These are phyloP conservation scores for Poeciliopsis prolifica DNA, from an alignment of 2,113 vertebrate genomes.

Conservation along the genomic window DNA sequence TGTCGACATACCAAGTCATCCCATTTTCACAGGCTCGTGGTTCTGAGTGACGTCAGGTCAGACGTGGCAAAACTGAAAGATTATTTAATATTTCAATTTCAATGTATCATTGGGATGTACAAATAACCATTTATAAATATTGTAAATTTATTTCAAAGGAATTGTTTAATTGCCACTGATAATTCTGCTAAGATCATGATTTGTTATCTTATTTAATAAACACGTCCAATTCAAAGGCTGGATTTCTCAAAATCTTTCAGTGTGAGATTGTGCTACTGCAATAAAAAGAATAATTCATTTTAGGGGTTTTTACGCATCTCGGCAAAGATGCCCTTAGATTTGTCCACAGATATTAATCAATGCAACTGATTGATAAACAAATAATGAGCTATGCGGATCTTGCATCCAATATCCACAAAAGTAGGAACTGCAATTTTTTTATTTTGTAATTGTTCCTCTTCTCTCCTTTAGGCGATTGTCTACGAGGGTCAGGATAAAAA, in stretches of 20 bases:
- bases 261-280: background rate
- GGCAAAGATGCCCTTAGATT: no score
- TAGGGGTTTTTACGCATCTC: no score
- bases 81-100: background rate
- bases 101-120: background rate
- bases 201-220: background rate
- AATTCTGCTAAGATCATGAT: background rate
- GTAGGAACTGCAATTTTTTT: background rate
- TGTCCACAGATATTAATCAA: no score
- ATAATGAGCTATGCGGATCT: no score
- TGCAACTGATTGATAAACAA: no score
- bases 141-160: background rate
- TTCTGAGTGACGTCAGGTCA: background rate
- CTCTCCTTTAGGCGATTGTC: constrained; percentile 86
- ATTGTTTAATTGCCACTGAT: background rate
- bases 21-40: no score
- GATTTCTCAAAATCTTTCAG: background rate
- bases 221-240: background rate
- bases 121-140: background rate
- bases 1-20: no score
- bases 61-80: background rate
- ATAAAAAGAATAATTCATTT: no score
- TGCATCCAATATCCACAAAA: background rate
- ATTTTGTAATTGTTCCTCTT: background rate
- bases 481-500: constrained; percentile 99